Percentiles rank a stretch among this genome's conserved stretches.
Evolutionary conservation across 2,888 invertebrate species (phyloP).

Genomic region (Lampropteryx suffumata): DNA sequence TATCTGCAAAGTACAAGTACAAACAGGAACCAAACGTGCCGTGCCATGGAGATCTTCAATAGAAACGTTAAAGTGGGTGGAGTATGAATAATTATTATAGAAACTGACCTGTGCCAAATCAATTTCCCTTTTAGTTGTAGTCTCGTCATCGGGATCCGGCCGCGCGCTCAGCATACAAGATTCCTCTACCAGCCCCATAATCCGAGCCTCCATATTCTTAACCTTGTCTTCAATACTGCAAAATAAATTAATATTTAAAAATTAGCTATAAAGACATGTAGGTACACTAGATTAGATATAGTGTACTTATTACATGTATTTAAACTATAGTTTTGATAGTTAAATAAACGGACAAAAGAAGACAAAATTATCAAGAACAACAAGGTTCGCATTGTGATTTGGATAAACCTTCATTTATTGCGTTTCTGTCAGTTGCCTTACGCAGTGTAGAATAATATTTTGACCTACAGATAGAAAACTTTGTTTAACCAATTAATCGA

Average conservation of each 20-base stretch:
- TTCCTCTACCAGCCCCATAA: constrained; percentile 94
- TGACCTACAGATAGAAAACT: too few species aligned
- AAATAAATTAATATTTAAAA: not conserved
- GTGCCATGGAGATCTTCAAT: too few species aligned
- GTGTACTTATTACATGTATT: too few species aligned
- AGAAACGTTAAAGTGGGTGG: too few species aligned
- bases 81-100: not conserved
- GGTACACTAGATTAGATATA: too few species aligned
- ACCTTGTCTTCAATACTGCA: constrained; percentile 95
- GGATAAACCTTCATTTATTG: not conserved
- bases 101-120: constrained; percentile 62
- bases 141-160: constrained; percentile 59
- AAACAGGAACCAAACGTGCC: too few species aligned
- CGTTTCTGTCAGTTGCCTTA: not conserved
- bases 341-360: not conserved
- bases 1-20: too few species aligned
- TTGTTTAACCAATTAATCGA: not conserved
- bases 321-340: too few species aligned
- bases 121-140: constrained; percentile 53
- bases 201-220: constrained; percentile 93
- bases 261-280: too few species aligned
- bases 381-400: constrained; percentile 1
- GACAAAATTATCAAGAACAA: not conserved
- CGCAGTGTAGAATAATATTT: too few species aligned
- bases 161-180: constrained; percentile 85